Conservation (phyloP, 2,888 invertebrate genomes). For the Lasioglossum pauxillum region DNA sequence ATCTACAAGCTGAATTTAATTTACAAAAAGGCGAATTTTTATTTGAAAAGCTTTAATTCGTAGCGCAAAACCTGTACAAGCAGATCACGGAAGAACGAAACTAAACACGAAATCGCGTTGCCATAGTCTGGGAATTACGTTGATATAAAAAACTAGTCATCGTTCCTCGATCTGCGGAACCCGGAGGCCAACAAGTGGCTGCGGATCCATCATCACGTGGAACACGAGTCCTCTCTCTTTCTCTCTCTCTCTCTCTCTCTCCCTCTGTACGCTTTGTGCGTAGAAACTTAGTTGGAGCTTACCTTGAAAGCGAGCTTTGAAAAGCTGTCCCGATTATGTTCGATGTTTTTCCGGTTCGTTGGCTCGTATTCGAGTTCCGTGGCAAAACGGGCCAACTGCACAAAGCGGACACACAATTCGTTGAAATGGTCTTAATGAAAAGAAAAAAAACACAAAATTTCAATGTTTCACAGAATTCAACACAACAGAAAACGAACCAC, state of each 20-base stretch:
- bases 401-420: conserved; percentile 34
- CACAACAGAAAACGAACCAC: conserved; percentile 39
- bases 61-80: neutral
- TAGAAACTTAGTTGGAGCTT: neutral
- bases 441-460: conserved; percentile 34
- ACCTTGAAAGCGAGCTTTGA: conserved; percentile 49
- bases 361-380: conserved; percentile 16
- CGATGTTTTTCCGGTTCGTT: conserved; percentile 39
- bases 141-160: neutral
- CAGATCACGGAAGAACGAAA: neutral
- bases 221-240: conserved; percentile 10
- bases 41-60: too few species aligned
- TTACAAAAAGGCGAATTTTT: too few species aligned
- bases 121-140: neutral
- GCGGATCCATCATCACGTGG: conserved; percentile 53
- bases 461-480: conserved; percentile 38
- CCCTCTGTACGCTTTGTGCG: neutral
- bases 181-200: conserved; percentile 72
- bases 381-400: conserved; percentile 22
- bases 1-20: too few species aligned
- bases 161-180: neutral
- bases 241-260: too few species aligned
- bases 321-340: conserved; percentile 17
- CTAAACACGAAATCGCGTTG: neutral
- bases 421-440: neutral